Percentiles rank a stretch among this genome's conserved stretches.
phyloP scores from a whole-genome alignment of 2,797 vertebrate species.

The Siniperca obscura region DNA sequence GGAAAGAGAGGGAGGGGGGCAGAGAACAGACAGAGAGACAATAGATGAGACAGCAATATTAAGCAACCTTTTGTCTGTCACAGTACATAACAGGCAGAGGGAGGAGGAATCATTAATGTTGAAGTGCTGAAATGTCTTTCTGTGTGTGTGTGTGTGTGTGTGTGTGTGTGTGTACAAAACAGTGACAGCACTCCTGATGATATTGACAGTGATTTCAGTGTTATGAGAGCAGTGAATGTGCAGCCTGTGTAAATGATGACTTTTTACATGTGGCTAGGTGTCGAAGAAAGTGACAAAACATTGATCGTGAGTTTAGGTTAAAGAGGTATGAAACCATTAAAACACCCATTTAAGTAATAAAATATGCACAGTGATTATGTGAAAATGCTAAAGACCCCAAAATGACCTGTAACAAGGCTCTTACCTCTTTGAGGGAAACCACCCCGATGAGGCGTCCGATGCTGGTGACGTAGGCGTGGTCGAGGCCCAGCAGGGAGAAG shows the following conservation, averaged over 20 bases:
- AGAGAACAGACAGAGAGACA: slow-evolving; percentile 56
- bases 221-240: slow-evolving; percentile 44
- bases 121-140: slow-evolving; percentile 37
- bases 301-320: neutral
- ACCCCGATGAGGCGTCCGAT: slow-evolving; percentile 95
- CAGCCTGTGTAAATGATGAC: slow-evolving; percentile 23
- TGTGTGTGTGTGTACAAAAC: neutral
- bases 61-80: slow-evolving; percentile 65
- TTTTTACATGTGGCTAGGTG: neutral
- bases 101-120: slow-evolving; percentile 43
- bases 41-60: slow-evolving; percentile 67
- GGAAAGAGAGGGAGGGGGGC: slow-evolving; percentile 8
- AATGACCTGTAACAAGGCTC: neutral
- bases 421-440: slow-evolving; percentile 96
- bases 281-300: neutral
- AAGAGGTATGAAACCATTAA: neutral
- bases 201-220: slow-evolving; percentile 48
- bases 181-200: slow-evolving; percentile 45
- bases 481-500: slow-evolving; percentile 94
- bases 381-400: neutral
- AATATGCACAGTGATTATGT: neutral
- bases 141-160: slow-evolving; percentile 28
- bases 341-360: neutral
- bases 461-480: slow-evolving; percentile 97
- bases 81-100: slow-evolving; percentile 48